Evolutionary conservation across 2,888 invertebrate species (phyloP).

Genomic region (Cheilosia soror): DNA sequence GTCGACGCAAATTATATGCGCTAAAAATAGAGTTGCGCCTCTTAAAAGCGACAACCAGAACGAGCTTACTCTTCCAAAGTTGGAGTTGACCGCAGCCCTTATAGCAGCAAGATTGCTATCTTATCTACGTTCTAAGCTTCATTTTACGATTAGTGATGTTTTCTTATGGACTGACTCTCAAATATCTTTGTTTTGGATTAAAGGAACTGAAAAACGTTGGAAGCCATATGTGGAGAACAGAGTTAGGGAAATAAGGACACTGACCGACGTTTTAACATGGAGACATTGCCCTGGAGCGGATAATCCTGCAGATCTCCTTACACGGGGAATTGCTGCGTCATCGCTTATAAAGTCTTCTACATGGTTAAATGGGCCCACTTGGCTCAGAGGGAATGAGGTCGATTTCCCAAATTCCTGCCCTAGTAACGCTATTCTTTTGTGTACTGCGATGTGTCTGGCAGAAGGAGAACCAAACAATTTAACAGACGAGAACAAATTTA

Average conservation of each 20-base stretch:
- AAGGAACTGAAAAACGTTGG: slow-evolving; percentile 15
- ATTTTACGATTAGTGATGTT: neutral
- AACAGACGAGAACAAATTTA: neutral
- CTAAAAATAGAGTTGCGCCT: slow-evolving; percentile 35
- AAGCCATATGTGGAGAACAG: slow-evolving; percentile 27
- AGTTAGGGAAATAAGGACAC: neutral
- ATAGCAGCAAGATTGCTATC: slow-evolving; percentile 18
- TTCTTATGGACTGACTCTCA: slow-evolving; percentile 33
- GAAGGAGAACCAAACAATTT: neutral
- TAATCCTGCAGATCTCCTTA: slow-evolving; percentile 4
- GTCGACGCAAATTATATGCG: slow-evolving; percentile 1
- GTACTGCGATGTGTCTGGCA: neutral
- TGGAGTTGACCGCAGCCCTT: slow-evolving; percentile 17
- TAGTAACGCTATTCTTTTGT: neutral
- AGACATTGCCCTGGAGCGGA: slow-evolving; percentile 14
- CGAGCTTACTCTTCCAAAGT: slow-evolving; percentile 7
- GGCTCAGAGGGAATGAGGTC: neutral
- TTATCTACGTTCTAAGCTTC: slow-evolving; percentile 3
- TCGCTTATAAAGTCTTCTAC: neutral
- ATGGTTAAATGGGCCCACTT: neutral
- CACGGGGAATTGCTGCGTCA: neutral
- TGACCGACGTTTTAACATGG: slow-evolving; percentile 1
- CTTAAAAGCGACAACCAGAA: no score
- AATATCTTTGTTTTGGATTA: slow-evolving; percentile 29
- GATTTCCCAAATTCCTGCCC: neutral